Evolutionary conservation across 2,113 vertebrate genomes (phyloP).

Genomic region (Periophthalmodon schlosseri): DNA sequence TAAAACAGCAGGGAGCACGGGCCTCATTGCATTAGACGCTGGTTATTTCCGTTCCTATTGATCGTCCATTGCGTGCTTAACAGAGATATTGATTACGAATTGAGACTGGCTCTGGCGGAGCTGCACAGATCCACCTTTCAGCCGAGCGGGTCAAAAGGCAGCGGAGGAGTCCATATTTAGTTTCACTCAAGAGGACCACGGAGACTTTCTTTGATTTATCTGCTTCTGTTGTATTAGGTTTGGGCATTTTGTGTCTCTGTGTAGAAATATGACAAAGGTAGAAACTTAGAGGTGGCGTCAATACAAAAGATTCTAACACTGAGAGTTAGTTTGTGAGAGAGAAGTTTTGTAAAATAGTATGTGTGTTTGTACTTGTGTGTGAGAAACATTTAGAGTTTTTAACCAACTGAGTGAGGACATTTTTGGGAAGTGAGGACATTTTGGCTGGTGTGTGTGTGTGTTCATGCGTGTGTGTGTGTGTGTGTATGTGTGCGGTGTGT

Average conservation of each 20-base stretch:
- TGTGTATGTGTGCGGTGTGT: no score
- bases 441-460: no score
- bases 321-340: no score
- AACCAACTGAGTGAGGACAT: no score
- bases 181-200: constrained; percentile 18
- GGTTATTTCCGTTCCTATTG: constrained; percentile 46
- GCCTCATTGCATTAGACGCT: constrained; percentile 24
- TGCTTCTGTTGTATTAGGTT: constrained; percentile 4
- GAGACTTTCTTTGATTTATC: constrained; percentile 30
- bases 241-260: not conserved
- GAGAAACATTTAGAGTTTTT: no score
- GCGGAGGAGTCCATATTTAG: constrained; percentile 32
- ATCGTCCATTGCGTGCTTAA: constrained; percentile 42
- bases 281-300: not conserved
- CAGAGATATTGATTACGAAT: constrained; percentile 60
- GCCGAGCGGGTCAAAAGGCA: constrained; percentile 41
- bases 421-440: no score
- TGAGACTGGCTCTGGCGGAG: constrained; percentile 44
- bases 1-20: constrained; percentile 15
- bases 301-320: no score
- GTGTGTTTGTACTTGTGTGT: no score
- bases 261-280: not conserved
- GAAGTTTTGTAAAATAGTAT: no score
- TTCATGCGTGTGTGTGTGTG: no score
- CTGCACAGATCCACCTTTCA: constrained; percentile 30